Evolutionary conservation across 2,888 invertebrate species (phyloP).

Genomic region (Phorcus lineatus): DNA sequence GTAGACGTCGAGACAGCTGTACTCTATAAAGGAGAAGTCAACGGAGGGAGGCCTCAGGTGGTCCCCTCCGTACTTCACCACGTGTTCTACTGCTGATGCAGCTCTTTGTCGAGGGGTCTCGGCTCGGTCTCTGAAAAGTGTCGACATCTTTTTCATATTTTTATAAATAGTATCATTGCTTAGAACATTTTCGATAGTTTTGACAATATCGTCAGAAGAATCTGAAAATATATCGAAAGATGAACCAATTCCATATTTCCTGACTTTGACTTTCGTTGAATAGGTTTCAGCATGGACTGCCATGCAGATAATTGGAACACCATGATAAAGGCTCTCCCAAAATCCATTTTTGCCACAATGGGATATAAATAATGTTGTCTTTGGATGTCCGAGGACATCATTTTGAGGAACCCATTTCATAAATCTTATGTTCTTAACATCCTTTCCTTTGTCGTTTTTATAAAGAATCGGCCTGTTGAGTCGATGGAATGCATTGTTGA

Average conservation of each 20-base stretch:
- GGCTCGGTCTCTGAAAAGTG: conserved; percentile 38
- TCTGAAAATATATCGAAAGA: conserved; percentile 33
- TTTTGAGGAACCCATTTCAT: conserved; percentile 54
- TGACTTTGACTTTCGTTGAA: conserved; percentile 38
- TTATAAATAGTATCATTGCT: conserved; percentile 29
- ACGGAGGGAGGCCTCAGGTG: conserved; percentile 46
- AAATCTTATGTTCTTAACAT: conserved; percentile 36
- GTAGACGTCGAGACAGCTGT: conserved; percentile 29
- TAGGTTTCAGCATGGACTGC: conserved; percentile 47
- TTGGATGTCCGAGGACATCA: conserved; percentile 50
- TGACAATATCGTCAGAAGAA: conserved; percentile 36
- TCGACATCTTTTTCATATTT: conserved; percentile 44
- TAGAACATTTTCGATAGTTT: conserved; percentile 36
- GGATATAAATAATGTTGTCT: conserved; percentile 49
- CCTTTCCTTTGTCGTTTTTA: conserved; percentile 30
- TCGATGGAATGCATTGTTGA: conserved; percentile 21
- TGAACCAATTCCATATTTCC: conserved; percentile 35
- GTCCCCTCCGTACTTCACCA: conserved; percentile 51
- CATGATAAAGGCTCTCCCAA: conserved; percentile 56
- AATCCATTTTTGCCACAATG: conserved; percentile 57
- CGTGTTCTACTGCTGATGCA: conserved; percentile 56
- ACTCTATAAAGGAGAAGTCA: conserved; percentile 18
- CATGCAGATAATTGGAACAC: conserved; percentile 51
- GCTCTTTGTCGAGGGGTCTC: conserved; percentile 45
- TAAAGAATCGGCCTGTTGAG: conserved; percentile 33